These are phyloP conservation scores for Rhinoptilus africanus DNA, from an alignment of 2,113 vertebrate genomes.

Conservation along the genomic window DNA sequence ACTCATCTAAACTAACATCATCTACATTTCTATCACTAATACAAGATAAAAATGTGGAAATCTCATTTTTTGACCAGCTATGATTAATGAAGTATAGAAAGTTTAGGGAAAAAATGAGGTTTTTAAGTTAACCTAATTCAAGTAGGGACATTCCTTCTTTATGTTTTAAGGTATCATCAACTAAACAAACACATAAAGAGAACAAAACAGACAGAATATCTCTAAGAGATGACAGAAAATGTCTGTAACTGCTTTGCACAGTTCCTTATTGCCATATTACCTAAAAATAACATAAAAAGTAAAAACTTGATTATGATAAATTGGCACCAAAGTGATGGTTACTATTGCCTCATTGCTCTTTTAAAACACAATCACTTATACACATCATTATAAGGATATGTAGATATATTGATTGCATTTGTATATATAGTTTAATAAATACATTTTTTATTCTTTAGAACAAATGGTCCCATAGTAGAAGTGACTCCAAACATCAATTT, in stretches of 20 bases:
- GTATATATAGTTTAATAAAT: background rate
- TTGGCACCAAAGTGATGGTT: background rate
- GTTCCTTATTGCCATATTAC: background rate
- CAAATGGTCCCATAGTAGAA: background rate
- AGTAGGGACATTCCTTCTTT: background rate
- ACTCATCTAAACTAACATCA: background rate
- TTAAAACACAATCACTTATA: background rate
- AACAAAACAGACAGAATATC: background rate
- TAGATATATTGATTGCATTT: background rate
- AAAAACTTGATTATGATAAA: background rate
- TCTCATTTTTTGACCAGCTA: background rate
- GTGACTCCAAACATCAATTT: background rate
- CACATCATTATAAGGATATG: background rate
- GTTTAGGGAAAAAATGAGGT: background rate
- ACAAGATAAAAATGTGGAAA: background rate
- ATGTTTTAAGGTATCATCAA: background rate
- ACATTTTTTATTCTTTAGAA: background rate
- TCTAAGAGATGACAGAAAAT: background rate
- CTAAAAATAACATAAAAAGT: background rate
- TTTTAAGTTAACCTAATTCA: background rate
- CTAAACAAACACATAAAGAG: background rate
- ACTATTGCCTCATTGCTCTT: background rate
- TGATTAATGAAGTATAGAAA: background rate
- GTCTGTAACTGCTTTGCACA: accelerated
- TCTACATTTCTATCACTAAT: background rate